These are phyloP conservation scores for Natator depressus DNA, from an alignment of 2,113 vertebrate genomes.

Conservation along the genomic window DNA sequence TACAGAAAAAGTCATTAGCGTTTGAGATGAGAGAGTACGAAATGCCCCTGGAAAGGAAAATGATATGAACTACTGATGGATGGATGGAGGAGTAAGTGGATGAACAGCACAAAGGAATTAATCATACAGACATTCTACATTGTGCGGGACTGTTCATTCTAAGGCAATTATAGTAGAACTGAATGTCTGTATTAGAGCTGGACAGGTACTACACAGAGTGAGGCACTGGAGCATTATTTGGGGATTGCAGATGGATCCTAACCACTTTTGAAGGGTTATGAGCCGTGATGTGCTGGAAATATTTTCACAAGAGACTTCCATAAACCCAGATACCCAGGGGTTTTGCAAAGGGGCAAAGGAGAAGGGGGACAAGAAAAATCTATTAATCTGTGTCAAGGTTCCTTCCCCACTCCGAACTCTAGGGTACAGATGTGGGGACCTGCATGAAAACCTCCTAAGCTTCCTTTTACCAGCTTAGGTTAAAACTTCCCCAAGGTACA, in stretches of 20 bases:
- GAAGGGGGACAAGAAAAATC: neutral
- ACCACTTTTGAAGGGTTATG: neutral
- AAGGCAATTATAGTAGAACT: neutral
- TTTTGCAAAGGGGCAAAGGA: neutral
- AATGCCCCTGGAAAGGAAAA: constrained; percentile 11
- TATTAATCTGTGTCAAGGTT: neutral
- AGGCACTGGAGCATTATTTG: neutral
- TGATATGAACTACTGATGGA: constrained; percentile 47
- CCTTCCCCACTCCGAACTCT: too few species aligned
- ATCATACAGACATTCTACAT: neutral
- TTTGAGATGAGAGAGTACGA: neutral
- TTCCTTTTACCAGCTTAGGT: too few species aligned
- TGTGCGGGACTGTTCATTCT: constrained; percentile 18
- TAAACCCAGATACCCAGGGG: neutral
- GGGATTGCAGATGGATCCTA: neutral
- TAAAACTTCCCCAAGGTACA: too few species aligned
- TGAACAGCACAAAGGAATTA: constrained; percentile 34
- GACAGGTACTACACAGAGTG: neutral
- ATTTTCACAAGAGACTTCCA: constrained; percentile 1
- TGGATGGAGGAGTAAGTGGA: neutral
- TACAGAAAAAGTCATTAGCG: constrained; percentile 48
- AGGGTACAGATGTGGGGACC: too few species aligned
- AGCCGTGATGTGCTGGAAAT: neutral
- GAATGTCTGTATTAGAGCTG: neutral
- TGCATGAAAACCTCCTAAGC: too few species aligned